These are phyloP conservation scores for Neoascia interrupta DNA, from an alignment of 2,888 invertebrate genomes.

Conservation along the genomic window DNA sequence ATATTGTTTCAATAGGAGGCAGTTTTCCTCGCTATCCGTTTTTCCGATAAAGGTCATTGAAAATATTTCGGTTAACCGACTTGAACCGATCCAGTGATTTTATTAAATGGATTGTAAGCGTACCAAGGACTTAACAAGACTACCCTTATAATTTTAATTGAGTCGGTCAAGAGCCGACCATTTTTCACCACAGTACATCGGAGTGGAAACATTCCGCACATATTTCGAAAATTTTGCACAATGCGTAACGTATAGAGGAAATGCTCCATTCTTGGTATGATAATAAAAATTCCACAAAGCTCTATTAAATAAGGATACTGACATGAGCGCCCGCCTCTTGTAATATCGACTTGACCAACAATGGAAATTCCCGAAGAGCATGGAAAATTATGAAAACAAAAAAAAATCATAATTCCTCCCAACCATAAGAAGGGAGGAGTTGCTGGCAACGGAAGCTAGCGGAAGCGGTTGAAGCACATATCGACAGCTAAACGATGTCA, in stretches of 20 bases:
- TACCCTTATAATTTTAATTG: neutral
- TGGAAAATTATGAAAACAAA: constrained; percentile 34
- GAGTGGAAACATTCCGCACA: constrained; percentile 7
- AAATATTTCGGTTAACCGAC: too few species aligned
- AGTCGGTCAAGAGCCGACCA: too few species aligned
- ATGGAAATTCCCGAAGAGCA: constrained; percentile 15
- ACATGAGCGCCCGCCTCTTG: neutral
- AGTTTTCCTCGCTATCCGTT: too few species aligned
- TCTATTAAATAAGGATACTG: constrained; percentile 16
- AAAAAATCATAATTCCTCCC: constrained; percentile 22
- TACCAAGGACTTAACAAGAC: too few species aligned
- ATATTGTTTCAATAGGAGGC: too few species aligned
- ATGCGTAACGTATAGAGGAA: neutral
- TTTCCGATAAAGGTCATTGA: too few species aligned
- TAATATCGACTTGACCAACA: constrained; percentile 27
- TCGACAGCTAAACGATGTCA: constrained; percentile 49
- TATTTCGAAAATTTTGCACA: neutral
- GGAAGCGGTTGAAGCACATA: neutral
- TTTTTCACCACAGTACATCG: too few species aligned
- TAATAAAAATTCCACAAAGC: constrained; percentile 43
- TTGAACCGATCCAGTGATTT: too few species aligned
- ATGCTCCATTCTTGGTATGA: constrained; percentile 3
- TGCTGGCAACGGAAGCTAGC: neutral
- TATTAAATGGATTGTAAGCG: too few species aligned
- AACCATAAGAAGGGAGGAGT: neutral